Conservation (phyloP, 2,888 invertebrate species). For the Nasonovia ribisnigri region DNA sequence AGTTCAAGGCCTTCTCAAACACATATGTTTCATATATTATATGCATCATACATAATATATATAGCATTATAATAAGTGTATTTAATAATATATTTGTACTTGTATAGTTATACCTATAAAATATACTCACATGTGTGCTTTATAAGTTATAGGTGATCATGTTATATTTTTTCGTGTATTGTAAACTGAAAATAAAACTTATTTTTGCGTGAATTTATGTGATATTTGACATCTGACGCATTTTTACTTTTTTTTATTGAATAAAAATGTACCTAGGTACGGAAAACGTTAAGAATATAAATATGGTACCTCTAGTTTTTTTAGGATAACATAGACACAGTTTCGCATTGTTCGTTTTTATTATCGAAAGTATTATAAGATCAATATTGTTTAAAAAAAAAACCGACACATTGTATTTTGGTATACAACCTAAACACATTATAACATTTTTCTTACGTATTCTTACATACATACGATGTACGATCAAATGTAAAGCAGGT, state of each 20-base stretch:
- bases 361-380: not conserved
- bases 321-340: not conserved
- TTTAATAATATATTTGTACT: not conserved
- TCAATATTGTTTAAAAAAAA: not conserved
- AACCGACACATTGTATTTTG: not conserved
- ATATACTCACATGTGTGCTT: not conserved
- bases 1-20: slow-evolving; percentile 49
- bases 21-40: not conserved
- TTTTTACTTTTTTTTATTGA: not conserved
- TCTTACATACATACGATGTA: not conserved
- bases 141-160: not conserved
- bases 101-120: not conserved
- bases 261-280: not conserved
- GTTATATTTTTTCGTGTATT: not conserved
- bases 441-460: not conserved
- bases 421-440: not conserved
- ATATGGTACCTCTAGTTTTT: not conserved
- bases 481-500: not conserved
- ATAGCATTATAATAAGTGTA: not conserved
- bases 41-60: not conserved
- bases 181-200: not conserved
- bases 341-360: not conserved
- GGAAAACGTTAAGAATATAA: not conserved
- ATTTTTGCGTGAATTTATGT: not conserved
- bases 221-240: not conserved